Evolutionary conservation across 2,797 vertebrate genomes (phyloP), one percentile per base, ranked within the genome.

Genomic region (Bovichtus variegatus): DNA sequence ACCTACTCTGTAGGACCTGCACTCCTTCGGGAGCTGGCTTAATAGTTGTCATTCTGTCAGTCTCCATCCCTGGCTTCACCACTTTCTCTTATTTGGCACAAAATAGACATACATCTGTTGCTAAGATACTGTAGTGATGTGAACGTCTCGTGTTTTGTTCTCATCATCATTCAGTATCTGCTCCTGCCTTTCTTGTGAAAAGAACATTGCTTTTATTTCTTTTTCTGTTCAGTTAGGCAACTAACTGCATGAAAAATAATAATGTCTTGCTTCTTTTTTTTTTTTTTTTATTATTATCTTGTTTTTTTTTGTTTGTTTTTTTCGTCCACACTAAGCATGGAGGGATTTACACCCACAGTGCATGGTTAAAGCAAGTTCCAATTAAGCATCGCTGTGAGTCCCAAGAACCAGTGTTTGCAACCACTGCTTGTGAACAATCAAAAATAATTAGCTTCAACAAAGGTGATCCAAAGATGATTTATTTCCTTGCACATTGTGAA

Each of bases 101-200:
- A 79, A 91, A 82, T 59, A 82, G 85, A 72, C 86, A 68, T 80
- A 60, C 89, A 90, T 87, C 87, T 83, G 94, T 95, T 94, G 92
- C 93, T 93, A 93, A 93, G 93, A 89, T 84, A 94, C 91, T 25
- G 84, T 73, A 70, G 76, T 40, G 75, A 88, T 86, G 83, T 79
- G 79, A 61, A 71, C 69, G 64, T 86, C 50, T 85, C 57, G n/a
- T 61, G 65, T 84, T 81, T 82, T 85, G 81, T 91, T 85, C 78
- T 66, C 58, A 6, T 29, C 74, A 40, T 82, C 66, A 47, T 80
- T 87, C 83, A 68, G 64, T 67, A 76, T 53, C 40, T 66, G 64
- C 64, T 75, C 38, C 34, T 68, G 69, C 44, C 59, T 76, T 62
- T 57, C 31, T 58, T 64, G 34, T 54, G 29, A 53, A 71, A 77